phyloP scores from a whole-genome alignment of 2,888 invertebrate genomes.

The Hirtodrosophila duncani region DNA sequence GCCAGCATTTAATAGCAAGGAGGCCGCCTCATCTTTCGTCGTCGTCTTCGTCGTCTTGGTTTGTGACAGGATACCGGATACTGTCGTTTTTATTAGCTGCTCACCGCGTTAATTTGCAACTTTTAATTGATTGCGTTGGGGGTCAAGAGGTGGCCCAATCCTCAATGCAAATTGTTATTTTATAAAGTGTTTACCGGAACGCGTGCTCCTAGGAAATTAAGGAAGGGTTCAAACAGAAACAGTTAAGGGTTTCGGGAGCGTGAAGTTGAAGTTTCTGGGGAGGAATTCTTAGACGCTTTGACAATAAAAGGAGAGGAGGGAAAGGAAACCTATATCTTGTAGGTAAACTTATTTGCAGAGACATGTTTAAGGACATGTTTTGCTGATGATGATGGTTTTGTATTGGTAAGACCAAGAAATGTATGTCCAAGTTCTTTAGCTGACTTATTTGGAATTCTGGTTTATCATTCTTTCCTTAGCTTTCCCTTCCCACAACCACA shows the following conservation, averaged over 20 bases:
- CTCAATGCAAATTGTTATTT: slow-evolving; percentile 56
- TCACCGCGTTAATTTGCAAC: slow-evolving; percentile 54
- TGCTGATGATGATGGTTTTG: no score
- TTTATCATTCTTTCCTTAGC: no score
- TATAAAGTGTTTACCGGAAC: slow-evolving; percentile 63
- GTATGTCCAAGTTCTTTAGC: no score
- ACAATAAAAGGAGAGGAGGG: no score
- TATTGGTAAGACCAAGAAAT: no score
- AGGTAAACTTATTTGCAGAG: no score
- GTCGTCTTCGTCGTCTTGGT: no score
- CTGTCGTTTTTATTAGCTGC: slow-evolving; percentile 52
- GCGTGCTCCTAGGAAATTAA: slow-evolving; percentile 64
- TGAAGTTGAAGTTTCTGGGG: slow-evolving; percentile 37
- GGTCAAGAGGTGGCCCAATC: slow-evolving; percentile 6
- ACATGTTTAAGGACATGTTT: no score
- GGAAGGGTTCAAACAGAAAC: slow-evolving; percentile 22
- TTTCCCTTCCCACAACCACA: no score
- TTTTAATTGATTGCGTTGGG: slow-evolving; percentile 59
- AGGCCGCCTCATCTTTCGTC: no score
- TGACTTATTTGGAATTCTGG: no score
- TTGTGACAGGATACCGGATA: slow-evolving; percentile 9
- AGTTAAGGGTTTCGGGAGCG: slow-evolving; percentile 56
- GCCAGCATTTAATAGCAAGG: slow-evolving; percentile 15
- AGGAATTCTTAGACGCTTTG: slow-evolving; percentile 4
- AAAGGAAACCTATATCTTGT: no score